Base-by-base conservation (phyloP, 2,888 invertebrate species). In the Tenthredo scrophulariae region DNA sequence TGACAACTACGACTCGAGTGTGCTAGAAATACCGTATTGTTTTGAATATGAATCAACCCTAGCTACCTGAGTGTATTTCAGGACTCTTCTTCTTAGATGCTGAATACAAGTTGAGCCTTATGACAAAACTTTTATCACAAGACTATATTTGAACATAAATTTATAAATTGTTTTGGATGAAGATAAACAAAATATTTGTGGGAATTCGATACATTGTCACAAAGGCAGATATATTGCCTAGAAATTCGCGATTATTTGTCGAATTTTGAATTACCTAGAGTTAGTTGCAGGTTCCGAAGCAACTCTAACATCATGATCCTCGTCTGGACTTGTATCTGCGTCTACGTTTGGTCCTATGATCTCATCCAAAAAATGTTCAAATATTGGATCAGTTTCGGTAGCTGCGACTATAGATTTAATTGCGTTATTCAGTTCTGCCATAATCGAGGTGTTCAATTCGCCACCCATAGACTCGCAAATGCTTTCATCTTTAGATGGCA, bases 371-470 rank as follows among this genome's bases (percentile, higher is more conserved):
- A 95, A 91, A 85, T 93, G 91, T 85, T 94, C 94, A 88, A 95
- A 94, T 43, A 94, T 90, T 1, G 95, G 95, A 91, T 95, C 95
- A 40, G 92, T 91, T 87, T 94, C 94, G 2, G 94, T 94, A 85
- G 93, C 93, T 85, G 94, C 92, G 1, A 94, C 94, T 72, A 94
- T 94, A 4, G 93, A 93, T 89, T 94, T 94, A 79, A 95, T 94
- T 7, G 94, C 93, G 86, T 93, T 91, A 89, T 94, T 93, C 10
- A 94, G 88, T 87, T 94, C 94, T 18, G 89, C 86, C 87, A 92
- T 89, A n/a, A 92, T 89, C 13, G 93, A 92, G 3, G 90, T 89
- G 77, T 92, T 93, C 22, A 88, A 86, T 85, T 91, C 91, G 22
- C 89, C 89, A 9, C 86, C 85, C 7, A 87, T 13, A 7, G 88